Base-by-base conservation (phyloP, 2,888 invertebrate species). In the Drosophila paranaensis region DNA sequence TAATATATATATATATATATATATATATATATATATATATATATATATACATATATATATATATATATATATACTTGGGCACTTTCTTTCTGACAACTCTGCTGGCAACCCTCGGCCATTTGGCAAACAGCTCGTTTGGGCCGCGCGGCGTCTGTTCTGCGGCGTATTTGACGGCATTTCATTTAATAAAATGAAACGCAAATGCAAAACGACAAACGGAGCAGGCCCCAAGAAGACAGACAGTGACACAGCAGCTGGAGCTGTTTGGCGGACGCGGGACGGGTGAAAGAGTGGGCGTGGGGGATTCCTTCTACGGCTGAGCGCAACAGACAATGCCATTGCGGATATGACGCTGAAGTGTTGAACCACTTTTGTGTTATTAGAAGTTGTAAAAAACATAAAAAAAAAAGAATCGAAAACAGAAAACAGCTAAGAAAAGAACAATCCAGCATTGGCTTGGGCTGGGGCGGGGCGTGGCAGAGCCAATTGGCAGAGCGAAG, bases 321-420 rank as follows among this genome's bases (percentile, higher is more conserved):
- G 25, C 63, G 50, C 51, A 54, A 58, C 81, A 71, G 71, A 70
- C 75, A 80, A 65, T 79, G 67, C 67, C 75, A 74, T 82, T 77
- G 77, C 77, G 69, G 77, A 82, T 82, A 82, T 80, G 82, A 73
- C 72, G 71, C 74, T 67, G 54, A 79, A 82, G 77, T 86, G 82
- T 86, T 86, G 87, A 86, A 82, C 87, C 87, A 82, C 83, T 86
- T 86, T 82, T 82, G 77, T 77, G 68, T 82, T 86, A 86, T 82
- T 86, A 82, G 77, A 82, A 80, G 80, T 71, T 82, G 80, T 86
- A 74, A 82, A 86, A 77, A 79, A 60, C 61, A 66, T 50, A 48
- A 45, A 45, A 55, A 33, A 35, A 35, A 43, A 20, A 16, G 9
- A 10, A 14, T 3, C 6, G 4, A 10, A n/a, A 71, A 14, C 6